phyloP scores from a whole-genome alignment of 2,888 invertebrate genomes.

The Rotaria macrura region DNA sequence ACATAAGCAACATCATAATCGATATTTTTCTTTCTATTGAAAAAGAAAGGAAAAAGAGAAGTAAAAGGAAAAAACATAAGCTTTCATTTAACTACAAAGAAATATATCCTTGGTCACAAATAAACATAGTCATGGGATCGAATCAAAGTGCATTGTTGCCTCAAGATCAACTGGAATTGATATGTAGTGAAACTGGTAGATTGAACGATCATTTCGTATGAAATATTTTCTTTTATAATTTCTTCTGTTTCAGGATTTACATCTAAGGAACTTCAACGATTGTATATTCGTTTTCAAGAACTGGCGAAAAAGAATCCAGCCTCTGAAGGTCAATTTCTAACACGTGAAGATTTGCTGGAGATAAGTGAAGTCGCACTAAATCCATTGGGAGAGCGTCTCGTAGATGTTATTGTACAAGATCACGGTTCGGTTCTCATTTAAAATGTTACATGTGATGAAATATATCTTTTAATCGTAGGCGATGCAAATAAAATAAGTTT shows the following conservation, averaged over 20 bases:
- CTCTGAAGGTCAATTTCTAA: not conserved
- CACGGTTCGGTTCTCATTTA: not conserved
- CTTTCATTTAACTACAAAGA: too few species aligned
- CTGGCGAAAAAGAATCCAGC: conserved; percentile 3
- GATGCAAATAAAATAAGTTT: conserved; percentile 23
- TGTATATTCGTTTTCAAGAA: conserved; percentile 27
- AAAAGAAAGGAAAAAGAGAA: not conserved
- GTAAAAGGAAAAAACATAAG: not conserved
- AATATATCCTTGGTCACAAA: too few species aligned
- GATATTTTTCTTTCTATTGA: not conserved
- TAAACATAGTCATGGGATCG: not conserved
- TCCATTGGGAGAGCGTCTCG: conserved; percentile 27
- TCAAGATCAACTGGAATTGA: not conserved
- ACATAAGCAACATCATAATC: not conserved
- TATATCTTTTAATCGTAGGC: not conserved
- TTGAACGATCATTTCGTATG: not conserved
- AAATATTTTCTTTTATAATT: too few species aligned
- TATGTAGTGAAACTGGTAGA: not conserved
- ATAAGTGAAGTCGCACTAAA: conserved; percentile 26
- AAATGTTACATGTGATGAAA: not conserved
- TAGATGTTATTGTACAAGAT: conserved; percentile 27
- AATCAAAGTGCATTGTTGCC: not conserved
- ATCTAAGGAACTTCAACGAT: conserved; percentile 26
- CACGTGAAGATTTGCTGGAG: not conserved
- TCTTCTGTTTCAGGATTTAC: not conserved